phyloP scores from a whole-genome alignment of 2,888 invertebrate species.

The Chouioia cunea region DNA sequence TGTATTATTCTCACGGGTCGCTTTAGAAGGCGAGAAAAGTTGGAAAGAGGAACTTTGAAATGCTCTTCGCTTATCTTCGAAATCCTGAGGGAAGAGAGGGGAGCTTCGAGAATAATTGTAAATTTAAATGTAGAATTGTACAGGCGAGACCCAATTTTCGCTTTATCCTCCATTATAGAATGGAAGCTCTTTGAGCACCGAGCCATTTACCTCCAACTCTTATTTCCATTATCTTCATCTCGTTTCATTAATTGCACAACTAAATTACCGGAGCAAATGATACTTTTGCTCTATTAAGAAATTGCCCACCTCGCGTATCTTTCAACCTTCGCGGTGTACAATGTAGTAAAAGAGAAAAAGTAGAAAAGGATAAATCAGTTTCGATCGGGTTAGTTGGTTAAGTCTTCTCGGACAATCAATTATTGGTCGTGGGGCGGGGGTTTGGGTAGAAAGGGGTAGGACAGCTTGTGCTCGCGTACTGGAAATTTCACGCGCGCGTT shows the following conservation, averaged over 20 bases:
- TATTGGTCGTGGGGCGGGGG: background rate
- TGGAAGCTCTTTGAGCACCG: constrained; percentile 23
- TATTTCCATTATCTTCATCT: constrained; percentile 34
- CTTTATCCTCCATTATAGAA: constrained; percentile 38
- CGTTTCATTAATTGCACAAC: constrained; percentile 18
- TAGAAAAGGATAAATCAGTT: too few relatives aligned
- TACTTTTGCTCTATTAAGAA: background rate
- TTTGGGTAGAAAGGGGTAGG: constrained; percentile 7
- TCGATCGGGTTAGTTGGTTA: constrained; percentile 16
- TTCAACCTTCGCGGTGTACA: too few relatives aligned
- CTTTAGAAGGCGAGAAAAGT: background rate
- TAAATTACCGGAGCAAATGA: background rate
- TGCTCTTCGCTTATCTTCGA: constrained; percentile 22
- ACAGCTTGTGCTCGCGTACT: background rate
- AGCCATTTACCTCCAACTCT: constrained; percentile 30
- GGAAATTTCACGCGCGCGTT: constrained; percentile 48
- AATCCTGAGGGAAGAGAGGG: constrained; percentile 1
- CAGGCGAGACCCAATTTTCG: constrained; percentile 34
- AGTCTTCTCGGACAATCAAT: constrained; percentile 25
- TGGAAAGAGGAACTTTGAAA: background rate
- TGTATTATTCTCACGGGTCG: too few relatives aligned
- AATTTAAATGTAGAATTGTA: constrained; percentile 29
- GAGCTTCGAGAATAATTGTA: constrained; percentile 31
- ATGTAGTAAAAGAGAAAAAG: too few relatives aligned
- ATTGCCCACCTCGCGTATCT: too few relatives aligned